Evolutionary conservation across 2,888 invertebrate genomes (phyloP), one percentile per base, ranked within the genome.

Genomic region (Scaptomyza reducta): DNA sequence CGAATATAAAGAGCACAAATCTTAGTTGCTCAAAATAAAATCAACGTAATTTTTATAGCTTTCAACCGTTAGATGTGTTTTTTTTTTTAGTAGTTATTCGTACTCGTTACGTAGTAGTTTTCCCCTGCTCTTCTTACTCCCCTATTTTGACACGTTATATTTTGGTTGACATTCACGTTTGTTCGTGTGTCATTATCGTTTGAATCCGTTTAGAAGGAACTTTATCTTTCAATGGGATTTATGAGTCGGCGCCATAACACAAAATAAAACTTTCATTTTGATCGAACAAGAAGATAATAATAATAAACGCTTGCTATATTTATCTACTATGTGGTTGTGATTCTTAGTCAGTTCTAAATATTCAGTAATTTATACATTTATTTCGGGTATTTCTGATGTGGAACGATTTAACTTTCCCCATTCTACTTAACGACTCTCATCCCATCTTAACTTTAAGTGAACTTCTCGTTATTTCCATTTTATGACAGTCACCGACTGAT

Each of bases 11-110:
- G 45, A 72, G 53, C 22, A 46, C 47, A 58, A 51, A 58, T 77
- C 67, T 77, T 78, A 82, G 82, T 87, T 78, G 72, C 76, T 81
- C 62, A 70, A 77, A 88, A 88, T 84, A 84, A 88, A 83, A 83
- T 88, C 88, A 80, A 77, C 68, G 87, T 88, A 81, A 84, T 87
- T 83, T 84, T 84, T 84, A 84, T 86, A 62, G 55, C 59, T 68
- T 87, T 85, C 68, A 64, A 80, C 72, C 78, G 84, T 70, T 69
- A 74, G 6, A 27, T 31, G 3, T 31, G 27, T 6, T 33, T 68
- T 66, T 59, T 49, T 62, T 40, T 70, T 49, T 22, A 2, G 1
- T 22, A 22, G 22, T 22, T 22, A 22, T 22, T 22, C 22, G 22
- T 22, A 22, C 22, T 22, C 22, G 22, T 22, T 2, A 22, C 22